These are phyloP conservation scores for Sciurus vulgaris DNA, from an alignment of 2,797 vertebrate genomes.

Conservation along the genomic window DNA sequence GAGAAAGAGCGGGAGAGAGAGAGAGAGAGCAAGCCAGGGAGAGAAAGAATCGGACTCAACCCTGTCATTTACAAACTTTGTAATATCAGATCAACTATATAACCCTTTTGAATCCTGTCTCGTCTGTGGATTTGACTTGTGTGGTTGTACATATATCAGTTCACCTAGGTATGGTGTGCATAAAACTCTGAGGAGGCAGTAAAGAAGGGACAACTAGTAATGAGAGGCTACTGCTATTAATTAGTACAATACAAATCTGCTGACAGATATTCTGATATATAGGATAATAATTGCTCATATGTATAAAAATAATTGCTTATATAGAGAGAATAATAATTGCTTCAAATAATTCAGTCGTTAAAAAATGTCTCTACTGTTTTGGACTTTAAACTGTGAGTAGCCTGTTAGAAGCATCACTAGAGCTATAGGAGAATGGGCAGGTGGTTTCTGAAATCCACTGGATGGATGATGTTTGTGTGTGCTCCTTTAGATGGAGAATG, in stretches of 20 bases:
- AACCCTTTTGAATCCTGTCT: neutral
- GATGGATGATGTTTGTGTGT: neutral
- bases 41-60: neutral
- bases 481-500: neutral
- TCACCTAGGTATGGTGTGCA: neutral
- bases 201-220: neutral
- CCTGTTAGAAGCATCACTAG: neutral
- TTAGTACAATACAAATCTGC: neutral
- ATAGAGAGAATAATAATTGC: neutral
- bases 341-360: neutral
- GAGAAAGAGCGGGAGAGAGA: no score
- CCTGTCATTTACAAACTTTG: neutral
- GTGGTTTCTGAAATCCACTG: neutral
- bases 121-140: conserved; percentile 26
- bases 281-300: neutral
- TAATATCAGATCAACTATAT: neutral
- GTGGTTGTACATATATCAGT: neutral
- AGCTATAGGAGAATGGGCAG: neutral
- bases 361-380: neutral
- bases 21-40: no score
- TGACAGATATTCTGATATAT: neutral
- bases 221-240: neutral
- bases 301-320: no score
- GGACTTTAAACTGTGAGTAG: conserved; percentile 19
- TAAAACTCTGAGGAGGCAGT: neutral